Evolutionary conservation across 2,113 vertebrate species (phyloP).

Genomic region (Blennius ocellaris): DNA sequence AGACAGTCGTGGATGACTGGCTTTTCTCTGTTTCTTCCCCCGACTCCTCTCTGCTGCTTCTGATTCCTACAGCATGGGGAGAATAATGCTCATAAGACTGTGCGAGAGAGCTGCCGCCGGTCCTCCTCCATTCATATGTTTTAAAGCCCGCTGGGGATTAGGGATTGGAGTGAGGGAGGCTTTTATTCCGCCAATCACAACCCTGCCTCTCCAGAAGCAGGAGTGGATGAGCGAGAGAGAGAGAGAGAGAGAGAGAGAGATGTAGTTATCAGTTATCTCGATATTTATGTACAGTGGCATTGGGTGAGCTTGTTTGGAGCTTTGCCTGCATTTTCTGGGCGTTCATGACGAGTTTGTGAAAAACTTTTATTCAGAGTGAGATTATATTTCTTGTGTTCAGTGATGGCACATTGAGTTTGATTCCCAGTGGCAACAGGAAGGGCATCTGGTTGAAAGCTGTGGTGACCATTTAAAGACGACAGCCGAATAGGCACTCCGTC

Average conservation of each 20-base stretch:
- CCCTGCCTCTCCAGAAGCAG: slow-evolving; percentile 25
- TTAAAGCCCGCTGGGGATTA: slow-evolving; percentile 48
- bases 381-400: too few species aligned
- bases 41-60: slow-evolving; percentile 14
- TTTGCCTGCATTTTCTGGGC: too few species aligned
- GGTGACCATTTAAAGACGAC: too few species aligned
- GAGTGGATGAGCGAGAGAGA: background rate
- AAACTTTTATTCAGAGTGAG: too few species aligned
- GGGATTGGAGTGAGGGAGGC: slow-evolving; percentile 55
- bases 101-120: slow-evolving; percentile 9
- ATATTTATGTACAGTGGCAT: too few species aligned
- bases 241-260: slow-evolving; percentile 1
- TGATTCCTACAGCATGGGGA: slow-evolving; percentile 10
- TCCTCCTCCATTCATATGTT: slow-evolving; percentile 49
- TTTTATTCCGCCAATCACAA: slow-evolving; percentile 64
- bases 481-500: too few species aligned
- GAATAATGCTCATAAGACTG: background rate
- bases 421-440: too few species aligned
- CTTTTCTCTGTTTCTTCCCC: slow-evolving; percentile 12
- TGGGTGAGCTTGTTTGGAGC: too few species aligned
- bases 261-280: too few species aligned
- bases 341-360: too few species aligned
- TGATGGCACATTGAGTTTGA: too few species aligned
- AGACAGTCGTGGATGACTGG: slow-evolving; percentile 17
- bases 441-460: too few species aligned